Base-by-base conservation (phyloP, 1,140 invertebrate species). In the Neodiprion virginianus region DNA sequence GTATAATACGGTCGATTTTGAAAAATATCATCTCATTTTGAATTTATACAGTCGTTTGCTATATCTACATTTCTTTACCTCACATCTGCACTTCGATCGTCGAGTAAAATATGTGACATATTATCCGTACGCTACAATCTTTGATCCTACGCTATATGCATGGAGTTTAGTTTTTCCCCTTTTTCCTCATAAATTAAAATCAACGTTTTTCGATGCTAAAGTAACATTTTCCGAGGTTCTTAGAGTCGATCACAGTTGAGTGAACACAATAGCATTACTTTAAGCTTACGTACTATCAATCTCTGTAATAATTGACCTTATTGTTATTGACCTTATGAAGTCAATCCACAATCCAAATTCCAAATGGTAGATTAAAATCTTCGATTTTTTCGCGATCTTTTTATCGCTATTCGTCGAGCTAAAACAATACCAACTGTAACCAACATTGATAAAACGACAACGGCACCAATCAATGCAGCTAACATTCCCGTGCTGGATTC, bases 391-490 rank as follows among this genome's bases (percentile, higher is more conserved):
- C 82, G 79, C 50, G 77, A 77, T 68, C 14, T 76, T 67, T 72
- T 78, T 8, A 73, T 40, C 0, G 71, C 17, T 8, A 76, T 40
- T 72, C 50, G 80, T 70, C 73, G 79, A 40, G 78, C 78, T 28
- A 79, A 71, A 8, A 83, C 12, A 65, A 84, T 76, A 50, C 82
- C 83, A n/a, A 78, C 61, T 49, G 82, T 73, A 21, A 78, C 66
- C 17, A 84, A 53, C 48, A 80, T 28, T 71, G 71, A 67, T 7
- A 84, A 69, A 23, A 79, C 8, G 21, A 73, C 28, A 1, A 71
- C 73, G 7, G 79, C 69, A 40, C 66, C 53, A n/a, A 74, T 73
- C 14, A 84, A 10, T 61, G 74, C 71, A n/a, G 69, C 48, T 12
- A 84, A 50, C 75, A 81, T 74, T 66, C 65, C 79, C 67, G 72